These are phyloP conservation scores for Pholis gunnellus DNA, from an alignment of 2,113 vertebrate genomes.

Conservation along the genomic window DNA sequence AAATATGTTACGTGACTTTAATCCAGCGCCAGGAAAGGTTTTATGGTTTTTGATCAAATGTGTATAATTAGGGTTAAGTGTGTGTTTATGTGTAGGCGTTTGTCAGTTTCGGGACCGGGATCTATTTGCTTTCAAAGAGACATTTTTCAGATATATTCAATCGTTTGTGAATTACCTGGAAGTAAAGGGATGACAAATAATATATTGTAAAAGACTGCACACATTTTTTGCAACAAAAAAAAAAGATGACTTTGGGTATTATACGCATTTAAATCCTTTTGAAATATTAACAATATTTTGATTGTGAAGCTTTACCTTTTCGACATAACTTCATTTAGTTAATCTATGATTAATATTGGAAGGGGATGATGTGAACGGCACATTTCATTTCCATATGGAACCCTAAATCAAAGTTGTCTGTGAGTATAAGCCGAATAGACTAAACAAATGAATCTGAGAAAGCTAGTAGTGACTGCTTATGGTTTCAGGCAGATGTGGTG, in stretches of 20 bases:
- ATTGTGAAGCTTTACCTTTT: not conserved
- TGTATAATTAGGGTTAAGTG: not conserved
- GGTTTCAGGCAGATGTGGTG: constrained; percentile 2
- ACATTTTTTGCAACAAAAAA: not conserved
- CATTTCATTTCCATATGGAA: not conserved
- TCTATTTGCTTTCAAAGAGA: not conserved
- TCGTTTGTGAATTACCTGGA: not conserved
- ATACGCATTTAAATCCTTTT: not conserved
- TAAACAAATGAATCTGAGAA: not conserved
- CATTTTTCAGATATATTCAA: not conserved
- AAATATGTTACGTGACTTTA: constrained; percentile 31
- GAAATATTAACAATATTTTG: not conserved
- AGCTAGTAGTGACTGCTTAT: not conserved
- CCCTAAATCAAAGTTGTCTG: not conserved
- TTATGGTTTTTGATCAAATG: constrained; percentile 14
- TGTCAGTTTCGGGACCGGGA: not conserved
- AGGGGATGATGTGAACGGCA: not conserved
- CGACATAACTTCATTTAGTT: not conserved
- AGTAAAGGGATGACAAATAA: not conserved
- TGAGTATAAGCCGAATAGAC: not conserved
- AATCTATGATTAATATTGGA: not conserved
- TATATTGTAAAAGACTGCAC: not conserved
- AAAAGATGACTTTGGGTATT: not conserved
- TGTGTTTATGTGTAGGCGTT: not conserved
- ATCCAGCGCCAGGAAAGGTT: constrained; percentile 25